phyloP scores from a whole-genome alignment of 2,888 invertebrate genomes.

The Sepioteuthis lessoniana region DNA sequence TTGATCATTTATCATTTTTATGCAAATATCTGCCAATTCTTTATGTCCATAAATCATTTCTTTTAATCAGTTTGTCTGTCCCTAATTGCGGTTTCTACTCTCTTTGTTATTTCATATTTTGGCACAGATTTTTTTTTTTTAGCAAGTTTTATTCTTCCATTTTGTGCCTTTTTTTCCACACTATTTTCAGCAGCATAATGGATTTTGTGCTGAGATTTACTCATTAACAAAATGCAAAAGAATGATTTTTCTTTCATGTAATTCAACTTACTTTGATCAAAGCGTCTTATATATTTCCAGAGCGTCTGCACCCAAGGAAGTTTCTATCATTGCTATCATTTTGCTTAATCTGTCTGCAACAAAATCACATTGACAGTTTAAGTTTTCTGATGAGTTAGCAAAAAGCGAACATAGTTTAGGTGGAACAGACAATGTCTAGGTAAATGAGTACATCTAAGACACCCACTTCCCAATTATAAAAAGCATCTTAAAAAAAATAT shows the following conservation, averaged over 20 bases:
- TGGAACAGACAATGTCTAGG: no score
- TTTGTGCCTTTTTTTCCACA: neutral
- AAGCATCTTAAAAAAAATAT: no score
- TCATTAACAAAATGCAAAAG: neutral
- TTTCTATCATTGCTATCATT: no score
- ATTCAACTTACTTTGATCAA: neutral
- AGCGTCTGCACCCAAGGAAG: neutral
- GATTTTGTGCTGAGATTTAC: neutral
- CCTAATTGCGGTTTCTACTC: neutral
- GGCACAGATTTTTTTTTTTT: neutral
- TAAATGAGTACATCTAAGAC: no score
- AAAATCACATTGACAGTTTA: neutral
- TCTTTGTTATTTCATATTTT: neutral
- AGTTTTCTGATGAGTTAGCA: neutral
- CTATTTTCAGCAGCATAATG: neutral
- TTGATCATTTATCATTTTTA: neutral
- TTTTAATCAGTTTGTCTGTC: neutral
- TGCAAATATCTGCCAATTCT: neutral
- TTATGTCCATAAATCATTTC: neutral
- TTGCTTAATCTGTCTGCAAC: neutral
- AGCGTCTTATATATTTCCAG: neutral
- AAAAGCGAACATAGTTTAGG: no score
- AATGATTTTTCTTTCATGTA: neutral
- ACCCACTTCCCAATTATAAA: no score
- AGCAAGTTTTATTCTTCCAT: neutral